Evolutionary conservation across 2,113 vertebrate species (phyloP).

Genomic region (Perca fluviatilis): DNA sequence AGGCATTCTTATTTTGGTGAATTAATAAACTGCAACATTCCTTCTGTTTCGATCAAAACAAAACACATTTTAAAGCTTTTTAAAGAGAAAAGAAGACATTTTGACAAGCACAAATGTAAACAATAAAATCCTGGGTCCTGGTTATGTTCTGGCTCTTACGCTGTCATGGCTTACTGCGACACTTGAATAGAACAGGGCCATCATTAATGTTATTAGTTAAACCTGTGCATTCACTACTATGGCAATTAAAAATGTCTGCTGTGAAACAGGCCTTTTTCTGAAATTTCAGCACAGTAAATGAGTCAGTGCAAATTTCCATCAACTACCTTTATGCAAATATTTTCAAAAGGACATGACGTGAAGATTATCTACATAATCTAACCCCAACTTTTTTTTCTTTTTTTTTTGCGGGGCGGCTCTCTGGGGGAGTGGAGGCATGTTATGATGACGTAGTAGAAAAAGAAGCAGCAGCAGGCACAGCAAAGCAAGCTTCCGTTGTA

Average conservation of each 20-base stretch:
- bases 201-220: neutral
- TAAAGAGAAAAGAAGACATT: neutral
- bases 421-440: no score
- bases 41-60: neutral
- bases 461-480: no score
- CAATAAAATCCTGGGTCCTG: neutral
- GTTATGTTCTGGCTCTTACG: neutral
- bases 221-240: neutral
- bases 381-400: no score
- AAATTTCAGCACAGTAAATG: neutral
- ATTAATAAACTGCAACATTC: neutral
- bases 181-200: neutral
- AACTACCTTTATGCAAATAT: no score
- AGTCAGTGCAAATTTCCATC: neutral
- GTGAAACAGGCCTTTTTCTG: neutral
- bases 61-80: neutral
- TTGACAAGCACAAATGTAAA: neutral
- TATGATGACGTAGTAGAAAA: no score
- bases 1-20: neutral
- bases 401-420: no score
- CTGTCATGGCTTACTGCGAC: neutral
- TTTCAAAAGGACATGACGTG: no score
- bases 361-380: no score
- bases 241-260: neutral
- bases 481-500: no score